Conservation (phyloP, 2,888 invertebrate genomes). For the Amphipyra tragopoginis region DNA sequence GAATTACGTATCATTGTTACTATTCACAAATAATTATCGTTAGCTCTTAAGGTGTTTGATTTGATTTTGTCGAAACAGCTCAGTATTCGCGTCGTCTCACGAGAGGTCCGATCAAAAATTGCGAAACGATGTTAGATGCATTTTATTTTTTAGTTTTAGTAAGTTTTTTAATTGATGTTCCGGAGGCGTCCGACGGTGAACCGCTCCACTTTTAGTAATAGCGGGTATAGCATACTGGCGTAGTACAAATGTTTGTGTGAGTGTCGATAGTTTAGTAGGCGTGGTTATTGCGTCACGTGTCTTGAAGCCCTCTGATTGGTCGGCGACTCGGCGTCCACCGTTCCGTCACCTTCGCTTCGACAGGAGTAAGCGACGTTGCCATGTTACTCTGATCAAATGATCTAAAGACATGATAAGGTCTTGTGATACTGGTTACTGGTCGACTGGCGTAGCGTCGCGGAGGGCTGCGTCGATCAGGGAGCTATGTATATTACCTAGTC, state of each 20-base stretch:
- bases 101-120: slow-evolving; percentile 73
- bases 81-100: slow-evolving; percentile 73
- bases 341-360: slow-evolving; percentile 10
- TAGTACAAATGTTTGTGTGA: slow-evolving; percentile 87
- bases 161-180: slow-evolving; percentile 68
- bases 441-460: slow-evolving; percentile 1
- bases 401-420: slow-evolving; percentile 16
- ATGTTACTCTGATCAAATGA: slow-evolving; percentile 2
- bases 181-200: slow-evolving; percentile 76
- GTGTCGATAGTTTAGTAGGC: slow-evolving; percentile 65
- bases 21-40: slow-evolving; percentile 68
- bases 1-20: slow-evolving; percentile 44
- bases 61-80: slow-evolving; percentile 57
- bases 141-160: slow-evolving; percentile 78
- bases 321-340: slow-evolving; percentile 3
- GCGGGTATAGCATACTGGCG: slow-evolving; percentile 85
- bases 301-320: slow-evolving; percentile 37
- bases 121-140: slow-evolving; percentile 73
- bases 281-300: slow-evolving; percentile 61
- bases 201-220: slow-evolving; percentile 69
- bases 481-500: slow-evolving; percentile 69
- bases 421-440: slow-evolving; percentile 12
- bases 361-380: slow-evolving; percentile 15
- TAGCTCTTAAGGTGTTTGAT: slow-evolving; percentile 65
- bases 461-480: slow-evolving; percentile 28